Conservation (phyloP, 2,797 vertebrate species). For the Monodelphis domestica region DNA sequence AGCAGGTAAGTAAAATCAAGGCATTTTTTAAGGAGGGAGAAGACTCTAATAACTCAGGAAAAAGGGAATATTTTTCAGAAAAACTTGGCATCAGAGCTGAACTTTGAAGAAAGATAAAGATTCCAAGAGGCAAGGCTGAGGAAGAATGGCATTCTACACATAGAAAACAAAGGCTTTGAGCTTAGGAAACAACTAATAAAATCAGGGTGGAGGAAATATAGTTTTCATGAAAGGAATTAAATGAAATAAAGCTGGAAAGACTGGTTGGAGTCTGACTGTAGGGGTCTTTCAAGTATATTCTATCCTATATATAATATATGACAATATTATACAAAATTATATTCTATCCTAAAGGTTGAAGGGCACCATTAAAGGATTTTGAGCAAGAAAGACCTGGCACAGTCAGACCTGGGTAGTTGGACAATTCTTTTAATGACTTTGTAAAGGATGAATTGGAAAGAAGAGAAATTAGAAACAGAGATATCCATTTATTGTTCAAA, state of each 20-base stretch:
- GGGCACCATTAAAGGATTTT: neutral
- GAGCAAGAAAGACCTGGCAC: neutral
- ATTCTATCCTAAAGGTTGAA: neutral
- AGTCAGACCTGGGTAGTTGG: neutral
- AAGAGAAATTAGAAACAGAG: neutral
- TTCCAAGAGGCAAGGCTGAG: neutral
- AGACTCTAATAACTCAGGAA: neutral
- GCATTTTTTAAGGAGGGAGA: neutral
- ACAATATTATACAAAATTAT: too few relatives aligned
- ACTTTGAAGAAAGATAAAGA: neutral
- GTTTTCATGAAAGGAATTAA: neutral
- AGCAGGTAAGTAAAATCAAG: neutral
- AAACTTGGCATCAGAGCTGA: neutral
- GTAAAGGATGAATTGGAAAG: neutral
- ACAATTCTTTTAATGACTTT: neutral
- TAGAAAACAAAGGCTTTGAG: neutral
- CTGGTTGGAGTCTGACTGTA: neutral
- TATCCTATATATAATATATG: too few relatives aligned
- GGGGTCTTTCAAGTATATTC: neutral
- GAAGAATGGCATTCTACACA: neutral
- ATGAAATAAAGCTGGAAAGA: neutral
- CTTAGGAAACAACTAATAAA: neutral
- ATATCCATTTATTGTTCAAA: neutral
- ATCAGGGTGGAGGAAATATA: neutral
- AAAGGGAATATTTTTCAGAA: neutral